Evolutionary conservation across 2,113 vertebrate species (phyloP), one percentile per base, ranked within the genome.

Genomic region (Megaleporinus macrocephalus): DNA sequence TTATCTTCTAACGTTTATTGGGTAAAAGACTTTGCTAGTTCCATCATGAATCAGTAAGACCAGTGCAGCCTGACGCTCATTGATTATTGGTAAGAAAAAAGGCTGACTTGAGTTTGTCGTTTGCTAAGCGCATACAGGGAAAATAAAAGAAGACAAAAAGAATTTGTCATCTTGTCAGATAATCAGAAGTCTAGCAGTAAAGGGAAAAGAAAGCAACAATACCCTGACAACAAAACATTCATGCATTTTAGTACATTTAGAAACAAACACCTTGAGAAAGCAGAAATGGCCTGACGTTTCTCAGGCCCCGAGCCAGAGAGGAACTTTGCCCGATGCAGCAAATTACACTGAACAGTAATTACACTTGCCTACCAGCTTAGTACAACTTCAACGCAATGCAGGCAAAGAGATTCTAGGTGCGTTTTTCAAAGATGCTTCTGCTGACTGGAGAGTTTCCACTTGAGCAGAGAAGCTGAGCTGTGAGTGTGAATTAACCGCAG

Each of bases 81-180:
- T 75, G 80, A 85, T 76, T 81, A 70, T 63, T 53, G 10, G n/a
- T 30, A 20, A 44, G 79, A 75, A 75, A 44, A 63, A 53, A n/a
- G n/a, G 76, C 83, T 82, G 76, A 78, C 44, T 68, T 27, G 74
- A 71, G 55, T 72, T 4, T 14, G 22, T 2, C 20, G 68, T 77
- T 53, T 59, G 80, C 80, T 68, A 44, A 82, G 70, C 16, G 10
- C 51, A 70, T 71, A 63, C 61, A 33, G 24, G 16, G 57, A 5
- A 26, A 24, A 20, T 65, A 62, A 63, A 79, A 44, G 41, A 11
- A 44, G 41, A 44, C 41, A 44, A 44, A 75, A 29, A 65, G 51
- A 53, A 29, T 47, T 26, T 61, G n/a, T n/a, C 53, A 18, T 73
- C 62, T 51, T 53, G 55, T 61, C 41, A 51, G 15, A 16, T 51